These are phyloP conservation scores for Illadopsis cleaveri DNA, from an alignment of 2,113 vertebrate genomes.

Conservation along the genomic window DNA sequence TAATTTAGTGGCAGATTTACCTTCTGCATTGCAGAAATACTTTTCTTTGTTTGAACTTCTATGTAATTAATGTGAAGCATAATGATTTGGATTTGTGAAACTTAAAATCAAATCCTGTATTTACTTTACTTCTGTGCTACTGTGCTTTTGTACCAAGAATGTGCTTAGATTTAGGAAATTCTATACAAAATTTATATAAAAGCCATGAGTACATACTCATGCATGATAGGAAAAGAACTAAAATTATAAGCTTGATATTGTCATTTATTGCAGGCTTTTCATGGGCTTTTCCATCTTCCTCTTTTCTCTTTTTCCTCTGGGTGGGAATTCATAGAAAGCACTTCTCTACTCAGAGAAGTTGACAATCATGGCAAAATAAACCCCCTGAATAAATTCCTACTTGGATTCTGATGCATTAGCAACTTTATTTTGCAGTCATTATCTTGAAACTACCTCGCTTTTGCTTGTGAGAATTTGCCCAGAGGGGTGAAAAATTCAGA, in stretches of 20 bases:
- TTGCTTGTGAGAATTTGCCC: neutral
- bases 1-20: neutral
- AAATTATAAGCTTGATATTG: neutral
- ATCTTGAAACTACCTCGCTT: neutral
- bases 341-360: neutral
- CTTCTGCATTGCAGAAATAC: neutral
- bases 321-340: neutral
- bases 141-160: neutral
- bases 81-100: neutral
- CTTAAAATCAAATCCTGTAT: neutral
- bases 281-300: neutral
- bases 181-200: neutral
- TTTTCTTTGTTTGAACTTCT: neutral
- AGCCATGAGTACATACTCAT: neutral
- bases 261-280: neutral
- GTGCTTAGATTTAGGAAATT: neutral
- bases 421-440: neutral
- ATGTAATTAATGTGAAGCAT: neutral
- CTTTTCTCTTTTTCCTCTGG: neutral
- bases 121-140: neutral
- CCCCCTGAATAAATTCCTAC: neutral
- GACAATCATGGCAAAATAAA: neutral
- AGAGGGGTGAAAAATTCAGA: neutral
- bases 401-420: neutral
- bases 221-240: neutral